These are phyloP conservation scores for Agrotis puta DNA, from an alignment of 2,888 invertebrate species.

Conservation along the genomic window DNA sequence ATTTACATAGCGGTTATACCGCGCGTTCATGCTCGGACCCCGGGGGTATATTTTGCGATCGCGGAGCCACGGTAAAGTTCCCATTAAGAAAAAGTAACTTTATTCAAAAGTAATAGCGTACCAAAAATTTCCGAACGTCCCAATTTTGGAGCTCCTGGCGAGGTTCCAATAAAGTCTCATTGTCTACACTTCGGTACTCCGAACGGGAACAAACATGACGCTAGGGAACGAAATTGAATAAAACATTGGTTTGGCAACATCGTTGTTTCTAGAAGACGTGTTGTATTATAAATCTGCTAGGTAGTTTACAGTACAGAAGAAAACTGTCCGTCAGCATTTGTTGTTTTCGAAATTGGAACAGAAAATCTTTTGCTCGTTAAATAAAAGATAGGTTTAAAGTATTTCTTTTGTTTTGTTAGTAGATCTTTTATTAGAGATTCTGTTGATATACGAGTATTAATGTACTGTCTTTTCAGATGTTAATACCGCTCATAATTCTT, in stretches of 20 bases:
- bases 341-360: not conserved
- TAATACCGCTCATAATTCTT: too few species aligned
- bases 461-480: not conserved
- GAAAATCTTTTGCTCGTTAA: not conserved
- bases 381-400: not conserved
- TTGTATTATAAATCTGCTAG: slow-evolving; percentile 28
- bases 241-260: slow-evolving; percentile 47
- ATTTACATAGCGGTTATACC: too few species aligned
- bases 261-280: not conserved
- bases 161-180: slow-evolving; percentile 43
- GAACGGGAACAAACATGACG: slow-evolving; percentile 33
- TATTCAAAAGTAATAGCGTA: slow-evolving; percentile 19
- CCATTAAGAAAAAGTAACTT: not conserved
- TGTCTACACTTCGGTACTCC: slow-evolving; percentile 36
- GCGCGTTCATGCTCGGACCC: too few species aligned
- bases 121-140: slow-evolving; percentile 15
- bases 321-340: not conserved
- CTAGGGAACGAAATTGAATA: slow-evolving; percentile 46
- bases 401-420: not conserved
- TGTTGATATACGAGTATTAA: too few species aligned
- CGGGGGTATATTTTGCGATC: too few species aligned
- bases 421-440: too few species aligned
- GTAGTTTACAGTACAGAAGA: not conserved
- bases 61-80: not conserved
- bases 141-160: slow-evolving; percentile 40